A percentile compares a stretch with the other conserved stretches of the same genome.
These are phyloP conservation scores for Busseola fusca DNA, from an alignment of 2,888 invertebrate genomes.

Conservation along the genomic window DNA sequence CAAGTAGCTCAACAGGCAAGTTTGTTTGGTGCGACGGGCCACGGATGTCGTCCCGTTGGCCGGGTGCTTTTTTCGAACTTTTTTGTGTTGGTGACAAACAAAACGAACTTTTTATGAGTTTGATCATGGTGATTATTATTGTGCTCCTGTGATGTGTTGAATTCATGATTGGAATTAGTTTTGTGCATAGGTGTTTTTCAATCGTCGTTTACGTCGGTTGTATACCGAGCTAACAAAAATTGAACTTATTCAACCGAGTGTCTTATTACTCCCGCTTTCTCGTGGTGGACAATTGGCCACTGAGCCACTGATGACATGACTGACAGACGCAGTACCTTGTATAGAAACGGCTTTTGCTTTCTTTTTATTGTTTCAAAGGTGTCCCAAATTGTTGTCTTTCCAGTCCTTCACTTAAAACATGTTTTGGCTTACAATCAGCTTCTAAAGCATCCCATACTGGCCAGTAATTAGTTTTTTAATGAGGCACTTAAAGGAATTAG, in stretches of 20 bases:
- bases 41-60: constrained; percentile 78
- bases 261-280: constrained; percentile 74
- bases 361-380: constrained; percentile 20
- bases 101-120: constrained; percentile 73
- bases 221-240: constrained; percentile 73
- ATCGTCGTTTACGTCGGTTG: constrained; percentile 62
- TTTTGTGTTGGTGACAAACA: constrained; percentile 71
- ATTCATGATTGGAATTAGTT: constrained; percentile 72
- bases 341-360: constrained; percentile 12
- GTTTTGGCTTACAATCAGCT: constrained; percentile 34
- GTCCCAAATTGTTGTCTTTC: constrained; percentile 15
- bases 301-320: constrained; percentile 46
- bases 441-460: constrained; percentile 26
- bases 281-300: constrained; percentile 62
- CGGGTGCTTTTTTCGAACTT: constrained; percentile 79
- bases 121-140: constrained; percentile 77
- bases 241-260: constrained; percentile 70
- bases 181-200: constrained; percentile 59
- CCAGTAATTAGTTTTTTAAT: constrained; percentile 46
- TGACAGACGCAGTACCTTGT: constrained; percentile 32
- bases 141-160: constrained; percentile 69
- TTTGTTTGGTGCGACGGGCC: constrained; percentile 81
- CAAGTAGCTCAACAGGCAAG: constrained; percentile 70
- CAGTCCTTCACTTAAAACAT: constrained; percentile 18
- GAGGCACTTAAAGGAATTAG: constrained; percentile 42